Percentiles rank a stretch among this genome's conserved stretches.
phyloP scores from a whole-genome alignment of 2,797 vertebrate species.

The Pangasius djambal region DNA sequence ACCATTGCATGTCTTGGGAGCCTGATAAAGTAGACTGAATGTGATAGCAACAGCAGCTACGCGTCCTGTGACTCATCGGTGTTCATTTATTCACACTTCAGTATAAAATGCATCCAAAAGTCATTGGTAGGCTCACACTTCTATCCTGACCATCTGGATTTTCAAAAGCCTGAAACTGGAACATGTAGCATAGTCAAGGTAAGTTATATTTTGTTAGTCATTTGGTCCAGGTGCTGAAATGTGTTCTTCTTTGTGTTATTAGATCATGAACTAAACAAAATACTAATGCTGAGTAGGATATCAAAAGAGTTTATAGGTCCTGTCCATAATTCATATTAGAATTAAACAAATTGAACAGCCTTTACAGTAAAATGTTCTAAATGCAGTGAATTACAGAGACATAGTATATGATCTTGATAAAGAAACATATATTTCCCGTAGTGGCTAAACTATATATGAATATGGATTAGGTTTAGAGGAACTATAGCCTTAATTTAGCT shows the following conservation, averaged over 20 bases:
- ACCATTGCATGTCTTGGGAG: constrained; percentile 21
- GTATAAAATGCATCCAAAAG: constrained; percentile 1
- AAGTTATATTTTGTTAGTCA: not conserved
- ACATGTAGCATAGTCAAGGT: not conserved
- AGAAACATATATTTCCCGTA: not conserved
- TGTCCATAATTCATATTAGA: not conserved
- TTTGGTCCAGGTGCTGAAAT: constrained; percentile 20
- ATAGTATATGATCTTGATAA: not conserved
- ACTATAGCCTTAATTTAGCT: not conserved
- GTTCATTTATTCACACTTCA: not conserved
- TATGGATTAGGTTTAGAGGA: not conserved
- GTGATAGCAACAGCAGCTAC: constrained; percentile 10
- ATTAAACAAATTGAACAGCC: not conserved
- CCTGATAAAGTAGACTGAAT: not conserved
- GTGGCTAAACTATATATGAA: not conserved
- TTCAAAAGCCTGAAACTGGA: not conserved
- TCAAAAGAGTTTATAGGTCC: not conserved
- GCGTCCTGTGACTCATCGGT: constrained; percentile 2
- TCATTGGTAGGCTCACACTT: not conserved
- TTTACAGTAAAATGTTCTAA: too few relatives aligned
- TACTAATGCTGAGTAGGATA: not conserved
- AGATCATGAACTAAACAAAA: not conserved
- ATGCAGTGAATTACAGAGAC: not conserved
- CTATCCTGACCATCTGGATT: constrained; percentile 14
- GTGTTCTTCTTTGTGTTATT: not conserved